Evolutionary conservation across 2,797 vertebrate genomes (phyloP), one percentile per base, ranked within the genome.

Genomic region (Melanotaenia trifasciata): DNA sequence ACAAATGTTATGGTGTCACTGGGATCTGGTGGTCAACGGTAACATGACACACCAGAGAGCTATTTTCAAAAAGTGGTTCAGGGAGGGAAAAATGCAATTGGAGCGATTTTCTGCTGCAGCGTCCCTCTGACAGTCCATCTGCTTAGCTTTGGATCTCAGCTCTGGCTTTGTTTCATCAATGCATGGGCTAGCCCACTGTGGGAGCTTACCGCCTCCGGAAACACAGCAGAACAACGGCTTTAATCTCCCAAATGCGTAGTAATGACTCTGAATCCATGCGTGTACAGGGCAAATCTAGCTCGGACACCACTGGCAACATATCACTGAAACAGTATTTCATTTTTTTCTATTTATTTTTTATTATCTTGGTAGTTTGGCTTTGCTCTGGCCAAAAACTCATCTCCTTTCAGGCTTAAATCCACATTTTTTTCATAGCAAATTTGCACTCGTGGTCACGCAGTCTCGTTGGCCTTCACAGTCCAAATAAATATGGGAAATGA

Each of bases 401-500:
- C 7, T 32, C 3, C 5, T 38, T 26, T 43, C 58, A 61, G 83
- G 76, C 68, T 76, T 87, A 78, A 87, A 84, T 90, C 89, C 70
- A 87, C 78, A 78, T 87, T 89, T 80, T 76, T 87, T 84, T 87
- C 86, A 84, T 64, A 85, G 71, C 58, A 35, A 45, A 78, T 76
- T 76, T 78, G 81, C 86, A 68, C 75, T 10, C 33, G 78, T 64
- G 79, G 79, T 89, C 83, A 28, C 63, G 51, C 45, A 69, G 79
- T 70, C 77, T 76, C 20, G 53, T 66, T 66, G 78, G 80, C 84
- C 74, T 50, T 69, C 20, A 40, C 71, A 75, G 80, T 65, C 51
- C 77, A 89, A 88, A 92, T 88, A 91, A 92, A 91, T 88, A 80
- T 26, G 20, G 70, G 78, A 87, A 88, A 76, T 53, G 58, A 74